Evolutionary conservation across 2,888 invertebrate genomes (phyloP), one percentile per base, ranked within the genome.

Genomic region (Caenorhabditis sulstoni): DNA sequence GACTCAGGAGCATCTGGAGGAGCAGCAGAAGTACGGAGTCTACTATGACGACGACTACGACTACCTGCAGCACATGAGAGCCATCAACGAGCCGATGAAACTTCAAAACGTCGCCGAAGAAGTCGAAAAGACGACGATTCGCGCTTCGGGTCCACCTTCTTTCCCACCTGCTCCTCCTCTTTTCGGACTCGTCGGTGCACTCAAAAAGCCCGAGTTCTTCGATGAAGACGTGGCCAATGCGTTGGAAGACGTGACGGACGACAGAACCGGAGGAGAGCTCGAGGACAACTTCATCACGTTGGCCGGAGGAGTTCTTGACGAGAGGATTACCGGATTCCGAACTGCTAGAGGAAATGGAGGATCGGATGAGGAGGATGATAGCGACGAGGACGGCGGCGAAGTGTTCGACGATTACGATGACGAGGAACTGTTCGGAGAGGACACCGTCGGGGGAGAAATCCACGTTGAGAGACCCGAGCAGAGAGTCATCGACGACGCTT

Each of bases 21-120:
- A 91, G 61, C 94, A 94, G 88, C 92, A 93, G 16, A 95, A 96
- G 90, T 96, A 93, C 92, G 97, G 97, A 0, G 94, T 98, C 78
- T 95, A 94, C 90, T 97, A 94, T 91, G 96, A 97, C 87, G 97
- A 98, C 91, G 95, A 96, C 86, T 97, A 96, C 91, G 94, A 98
- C 90, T 98, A 98, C 90, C 91, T 97, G 82, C 95, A 97, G 91
- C 96, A 98, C 93, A 92, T 98, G 70, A 93, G 93, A 86, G 94
- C 66, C 39, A 49, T 80, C 35, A 81, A 81, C 58, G 77, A 79
- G 82, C 70, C 62, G 39, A 77, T 71, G 68, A 74, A 77, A 12
- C 44, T 84, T 9, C 55, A 81, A 45, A 49, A 62, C 20, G 77
- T 81, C 3, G 49, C 59, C 12, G 74, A 79, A 47, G 81, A 74